phyloP scores from a whole-genome alignment of 2,888 invertebrate species.

The Athalia circularis region DNA sequence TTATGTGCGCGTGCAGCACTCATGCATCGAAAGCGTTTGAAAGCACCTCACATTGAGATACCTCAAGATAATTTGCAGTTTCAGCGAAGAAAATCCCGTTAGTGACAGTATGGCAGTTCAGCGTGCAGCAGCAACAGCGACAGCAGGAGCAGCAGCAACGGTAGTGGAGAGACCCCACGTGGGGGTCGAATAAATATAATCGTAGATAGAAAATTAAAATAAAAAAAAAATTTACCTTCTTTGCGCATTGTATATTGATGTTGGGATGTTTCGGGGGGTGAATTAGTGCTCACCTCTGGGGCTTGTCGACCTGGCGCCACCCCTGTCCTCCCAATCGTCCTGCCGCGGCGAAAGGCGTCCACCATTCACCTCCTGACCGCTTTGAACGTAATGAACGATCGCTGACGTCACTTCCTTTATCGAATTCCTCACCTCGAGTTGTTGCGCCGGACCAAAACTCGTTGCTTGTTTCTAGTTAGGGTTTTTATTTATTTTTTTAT shows the following conservation, averaged over 20 bases:
- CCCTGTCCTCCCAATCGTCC: constrained; percentile 65
- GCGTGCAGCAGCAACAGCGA: constrained; percentile 17
- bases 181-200: not conserved
- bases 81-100: constrained; percentile 31
- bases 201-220: constrained; percentile 12
- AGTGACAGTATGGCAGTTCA: constrained; percentile 27
- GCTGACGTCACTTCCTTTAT: constrained; percentile 95
- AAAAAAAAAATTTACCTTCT: constrained; percentile 42
- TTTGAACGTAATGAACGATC: constrained; percentile 90
- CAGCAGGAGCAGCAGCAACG: not conserved
- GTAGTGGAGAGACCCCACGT: not conserved
- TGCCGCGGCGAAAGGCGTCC: constrained; percentile 68
- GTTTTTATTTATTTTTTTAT: constrained; percentile 44
- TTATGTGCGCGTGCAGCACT: constrained; percentile 23
- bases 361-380: constrained; percentile 73
- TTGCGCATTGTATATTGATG: constrained; percentile 42
- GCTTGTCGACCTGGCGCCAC: constrained; percentile 71
- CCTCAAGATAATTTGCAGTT: constrained; percentile 16
- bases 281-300: constrained; percentile 74
- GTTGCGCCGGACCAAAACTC: constrained; percentile 63
- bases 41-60: constrained; percentile 30
- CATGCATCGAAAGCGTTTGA: constrained; percentile 15
- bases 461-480: constrained; percentile 66
- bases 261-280: constrained; percentile 55
- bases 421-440: constrained; percentile 78